Evolutionary conservation across 2,888 invertebrate genomes (phyloP).

Genomic region (Andrena marginata): DNA sequence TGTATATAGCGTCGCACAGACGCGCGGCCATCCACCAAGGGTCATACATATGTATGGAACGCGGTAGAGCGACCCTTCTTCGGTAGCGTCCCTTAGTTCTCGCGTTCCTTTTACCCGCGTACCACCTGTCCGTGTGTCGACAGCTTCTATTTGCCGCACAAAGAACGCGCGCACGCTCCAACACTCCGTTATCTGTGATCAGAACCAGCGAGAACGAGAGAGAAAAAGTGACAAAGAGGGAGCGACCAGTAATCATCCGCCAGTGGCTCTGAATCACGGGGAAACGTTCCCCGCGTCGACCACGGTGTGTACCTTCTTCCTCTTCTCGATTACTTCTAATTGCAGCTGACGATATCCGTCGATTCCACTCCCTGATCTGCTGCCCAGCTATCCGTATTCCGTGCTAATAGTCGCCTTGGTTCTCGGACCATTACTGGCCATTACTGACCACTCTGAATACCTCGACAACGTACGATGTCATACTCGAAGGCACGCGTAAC

Average conservation of each 20-base stretch:
- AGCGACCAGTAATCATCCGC: background rate
- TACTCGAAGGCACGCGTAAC: constrained; percentile 22
- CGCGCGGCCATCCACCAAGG: background rate
- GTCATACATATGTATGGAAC: background rate
- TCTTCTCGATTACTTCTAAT: background rate
- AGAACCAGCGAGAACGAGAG: constrained; percentile 30
- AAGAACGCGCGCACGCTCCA: constrained; percentile 15
- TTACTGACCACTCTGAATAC: background rate
- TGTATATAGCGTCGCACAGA: background rate
- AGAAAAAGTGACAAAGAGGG: too few relatives aligned
- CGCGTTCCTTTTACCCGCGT: constrained; percentile 11
- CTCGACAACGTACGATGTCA: background rate
- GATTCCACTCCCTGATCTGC: background rate
- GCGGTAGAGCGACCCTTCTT: background rate
- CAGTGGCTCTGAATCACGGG: background rate
- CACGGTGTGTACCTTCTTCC: background rate
- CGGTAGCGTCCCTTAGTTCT: constrained; percentile 3
- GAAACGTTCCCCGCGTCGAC: background rate
- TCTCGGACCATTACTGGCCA: background rate
- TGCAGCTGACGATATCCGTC: background rate
- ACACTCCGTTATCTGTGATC: constrained; percentile 40
- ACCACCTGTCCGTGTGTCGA: constrained; percentile 3
- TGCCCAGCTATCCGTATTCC: too few relatives aligned
- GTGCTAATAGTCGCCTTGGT: background rate
- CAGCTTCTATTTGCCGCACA: constrained; percentile 16